Conservation (phyloP, 2,797 vertebrate species). For the Rhinoraja longicauda region DNA sequence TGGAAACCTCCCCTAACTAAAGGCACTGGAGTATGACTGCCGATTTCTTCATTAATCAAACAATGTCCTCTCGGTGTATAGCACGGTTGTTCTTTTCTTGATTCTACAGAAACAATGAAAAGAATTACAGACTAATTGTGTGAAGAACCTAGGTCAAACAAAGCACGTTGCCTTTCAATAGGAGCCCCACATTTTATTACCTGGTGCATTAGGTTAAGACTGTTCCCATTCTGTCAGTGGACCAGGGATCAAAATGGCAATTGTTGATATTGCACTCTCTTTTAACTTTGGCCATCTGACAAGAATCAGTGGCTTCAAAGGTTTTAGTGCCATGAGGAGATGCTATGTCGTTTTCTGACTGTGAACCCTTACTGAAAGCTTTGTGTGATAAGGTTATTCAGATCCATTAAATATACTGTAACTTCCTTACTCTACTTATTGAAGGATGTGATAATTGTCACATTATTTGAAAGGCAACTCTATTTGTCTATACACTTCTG, state of each 20-base stretch:
- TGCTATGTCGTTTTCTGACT: neutral
- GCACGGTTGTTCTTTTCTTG: neutral
- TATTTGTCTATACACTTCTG: neutral
- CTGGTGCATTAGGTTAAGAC: no score
- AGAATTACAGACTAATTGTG: neutral
- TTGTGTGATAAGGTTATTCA: neutral
- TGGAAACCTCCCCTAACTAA: neutral
- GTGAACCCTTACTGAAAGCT: neutral
- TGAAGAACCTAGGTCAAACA: neutral
- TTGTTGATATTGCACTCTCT: neutral
- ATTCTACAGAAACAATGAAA: conserved; percentile 8
- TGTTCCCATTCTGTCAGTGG: no score
- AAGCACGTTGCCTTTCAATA: no score
- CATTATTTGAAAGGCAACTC: neutral
- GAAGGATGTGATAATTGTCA: neutral
- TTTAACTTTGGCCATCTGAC: neutral
- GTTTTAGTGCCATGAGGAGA: neutral
- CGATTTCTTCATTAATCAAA: neutral
- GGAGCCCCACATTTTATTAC: no score
- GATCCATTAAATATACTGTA: neutral
- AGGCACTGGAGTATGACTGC: neutral
- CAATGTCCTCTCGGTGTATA: neutral
- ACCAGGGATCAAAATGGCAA: neutral
- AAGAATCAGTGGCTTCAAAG: neutral
- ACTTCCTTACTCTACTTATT: neutral